phyloP scores from a whole-genome alignment of 2,888 invertebrate genomes.

The Congeria kusceri region DNA sequence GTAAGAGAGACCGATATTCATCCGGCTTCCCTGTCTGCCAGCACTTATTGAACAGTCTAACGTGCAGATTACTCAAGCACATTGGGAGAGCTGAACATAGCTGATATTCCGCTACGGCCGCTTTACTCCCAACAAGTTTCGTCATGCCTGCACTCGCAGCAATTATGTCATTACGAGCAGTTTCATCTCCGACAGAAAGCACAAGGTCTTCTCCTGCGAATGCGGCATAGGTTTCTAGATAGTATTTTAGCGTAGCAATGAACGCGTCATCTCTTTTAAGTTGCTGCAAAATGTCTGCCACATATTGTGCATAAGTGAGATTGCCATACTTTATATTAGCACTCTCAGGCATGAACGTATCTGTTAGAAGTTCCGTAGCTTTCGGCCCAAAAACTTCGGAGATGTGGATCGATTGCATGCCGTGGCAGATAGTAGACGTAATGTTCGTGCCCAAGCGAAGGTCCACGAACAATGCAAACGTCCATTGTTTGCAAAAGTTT shows the following conservation, averaged over 20 bases:
- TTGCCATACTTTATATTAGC: constrained; percentile 13
- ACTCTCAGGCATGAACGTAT: constrained; percentile 7
- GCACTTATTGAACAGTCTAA: no score
- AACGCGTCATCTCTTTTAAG: neutral
- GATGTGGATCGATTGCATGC: neutral
- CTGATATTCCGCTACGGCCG: no score
- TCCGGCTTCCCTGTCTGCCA: no score
- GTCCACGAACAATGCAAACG: constrained; percentile 20
- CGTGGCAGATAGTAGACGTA: constrained; percentile 1
- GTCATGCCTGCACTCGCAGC: no score
- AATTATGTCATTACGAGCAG: no score
- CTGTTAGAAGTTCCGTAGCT: constrained; percentile 6
- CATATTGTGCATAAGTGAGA: neutral
- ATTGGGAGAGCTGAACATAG: no score
- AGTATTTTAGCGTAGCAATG: constrained; percentile 9
- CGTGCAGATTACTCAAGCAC: no score
- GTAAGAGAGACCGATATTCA: no score
- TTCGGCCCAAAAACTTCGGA: constrained; percentile 30
- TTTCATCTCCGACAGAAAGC: neutral
- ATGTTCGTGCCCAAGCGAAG: constrained; percentile 4
- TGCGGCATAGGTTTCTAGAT: constrained; percentile 18
- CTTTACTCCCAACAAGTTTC: no score
- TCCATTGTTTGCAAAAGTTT: neutral
- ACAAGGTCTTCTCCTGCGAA: constrained; percentile 18
- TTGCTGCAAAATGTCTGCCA: neutral